These are phyloP conservation scores for Catharus minimus DNA, from an alignment of 2,113 vertebrate genomes.

Conservation along the genomic window DNA sequence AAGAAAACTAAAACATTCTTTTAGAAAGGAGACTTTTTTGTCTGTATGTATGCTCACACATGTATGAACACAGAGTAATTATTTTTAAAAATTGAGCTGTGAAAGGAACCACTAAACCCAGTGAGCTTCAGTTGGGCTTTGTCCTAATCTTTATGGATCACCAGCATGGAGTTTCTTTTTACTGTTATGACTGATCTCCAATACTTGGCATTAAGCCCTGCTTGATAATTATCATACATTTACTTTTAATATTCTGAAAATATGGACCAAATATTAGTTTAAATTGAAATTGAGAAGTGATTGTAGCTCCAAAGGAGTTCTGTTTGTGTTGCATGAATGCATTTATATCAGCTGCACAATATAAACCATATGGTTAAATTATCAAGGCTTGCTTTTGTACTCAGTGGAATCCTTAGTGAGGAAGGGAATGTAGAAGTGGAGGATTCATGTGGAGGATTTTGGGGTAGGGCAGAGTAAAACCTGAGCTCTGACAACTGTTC, in stretches of 20 bases:
- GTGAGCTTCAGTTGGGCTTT: not conserved
- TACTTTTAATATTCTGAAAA: not conserved
- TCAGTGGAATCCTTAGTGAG: not conserved
- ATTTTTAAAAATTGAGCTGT: not conserved
- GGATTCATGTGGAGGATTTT: not conserved
- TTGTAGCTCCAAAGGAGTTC: not conserved
- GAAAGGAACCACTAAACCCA: not conserved
- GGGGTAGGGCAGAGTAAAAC: not conserved
- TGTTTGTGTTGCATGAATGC: not conserved
- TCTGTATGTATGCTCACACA: not conserved
- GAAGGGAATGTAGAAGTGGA: not conserved
- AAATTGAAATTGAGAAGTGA: not conserved
- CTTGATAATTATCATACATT: not conserved
- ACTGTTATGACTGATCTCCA: not conserved
- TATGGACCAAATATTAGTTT: rapidly evolving
- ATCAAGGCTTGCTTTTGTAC: not conserved
- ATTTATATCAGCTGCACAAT: not conserved
- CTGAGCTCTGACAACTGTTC: not conserved
- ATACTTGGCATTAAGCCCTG: not conserved
- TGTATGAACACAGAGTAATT: not conserved
- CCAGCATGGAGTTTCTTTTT: not conserved
- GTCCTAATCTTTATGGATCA: not conserved
- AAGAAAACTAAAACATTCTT: not conserved
- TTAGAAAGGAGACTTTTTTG: not conserved
- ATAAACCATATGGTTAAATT: not conserved